A percentile compares a stretch with the other conserved stretches of the same genome.
Conservation (phyloP, 2,888 invertebrate genomes). For the Lasioglossum pauxillum region DNA sequence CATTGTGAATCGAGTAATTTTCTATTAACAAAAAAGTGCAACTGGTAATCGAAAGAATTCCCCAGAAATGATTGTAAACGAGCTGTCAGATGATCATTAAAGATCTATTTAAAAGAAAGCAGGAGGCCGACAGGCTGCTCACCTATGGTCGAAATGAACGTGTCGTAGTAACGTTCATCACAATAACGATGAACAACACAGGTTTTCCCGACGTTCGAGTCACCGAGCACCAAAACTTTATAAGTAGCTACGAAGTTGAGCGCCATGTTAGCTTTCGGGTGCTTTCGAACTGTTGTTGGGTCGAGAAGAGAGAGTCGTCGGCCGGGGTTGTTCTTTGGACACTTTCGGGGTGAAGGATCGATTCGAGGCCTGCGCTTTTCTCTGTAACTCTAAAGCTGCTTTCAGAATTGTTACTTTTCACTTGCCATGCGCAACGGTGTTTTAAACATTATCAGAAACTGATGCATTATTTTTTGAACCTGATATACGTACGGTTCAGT, state of each 20-base stretch:
- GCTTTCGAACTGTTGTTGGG: conserved; percentile 78
- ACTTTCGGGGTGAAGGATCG: conserved; percentile 74
- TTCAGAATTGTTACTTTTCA: conserved; percentile 58
- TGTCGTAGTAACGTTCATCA: conserved; percentile 95
- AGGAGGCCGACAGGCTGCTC: conserved; percentile 80
- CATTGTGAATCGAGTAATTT: not conserved
- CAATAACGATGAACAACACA: conserved; percentile 96
- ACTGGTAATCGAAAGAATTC: not conserved
- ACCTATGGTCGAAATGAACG: conserved; percentile 96
- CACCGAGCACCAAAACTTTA: conserved; percentile 94
- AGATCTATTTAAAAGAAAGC: conserved; percentile 8
- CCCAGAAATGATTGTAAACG: conserved; percentile 12
- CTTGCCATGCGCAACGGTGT: conserved; percentile 51
- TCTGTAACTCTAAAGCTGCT: conserved; percentile 59
- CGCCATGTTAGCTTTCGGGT: conserved; percentile 87
- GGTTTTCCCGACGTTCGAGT: conserved; percentile 96
- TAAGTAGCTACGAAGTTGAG: conserved; percentile 94
- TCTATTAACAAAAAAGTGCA: not conserved
- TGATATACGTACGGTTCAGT: not conserved
- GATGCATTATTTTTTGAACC: not conserved
- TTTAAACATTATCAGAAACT: not conserved
- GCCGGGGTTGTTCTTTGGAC: conserved; percentile 72
- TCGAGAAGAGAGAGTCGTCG: conserved; percentile 78
- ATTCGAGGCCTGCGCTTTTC: conserved; percentile 79
- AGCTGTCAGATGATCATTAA: conserved; percentile 26